Conservation (phyloP, 2,113 vertebrate species). For the Saguinus midas region DNA sequence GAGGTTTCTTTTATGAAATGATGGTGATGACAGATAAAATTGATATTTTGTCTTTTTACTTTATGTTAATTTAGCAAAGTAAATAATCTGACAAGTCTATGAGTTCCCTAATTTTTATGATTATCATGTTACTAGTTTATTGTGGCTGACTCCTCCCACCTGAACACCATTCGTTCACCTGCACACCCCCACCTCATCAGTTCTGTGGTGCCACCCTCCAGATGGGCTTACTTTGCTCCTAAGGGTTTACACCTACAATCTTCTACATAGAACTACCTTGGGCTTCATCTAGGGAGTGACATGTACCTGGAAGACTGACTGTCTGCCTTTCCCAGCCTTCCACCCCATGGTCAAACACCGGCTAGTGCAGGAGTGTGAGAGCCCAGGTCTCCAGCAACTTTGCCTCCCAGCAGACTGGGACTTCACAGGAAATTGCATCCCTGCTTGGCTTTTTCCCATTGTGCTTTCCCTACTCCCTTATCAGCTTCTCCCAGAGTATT, state of each 20-base stretch:
- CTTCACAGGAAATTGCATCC: background rate
- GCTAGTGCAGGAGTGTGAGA: background rate
- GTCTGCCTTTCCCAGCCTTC: background rate
- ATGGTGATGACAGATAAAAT: conserved; percentile 4
- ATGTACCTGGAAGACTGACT: background rate
- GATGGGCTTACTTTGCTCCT: background rate
- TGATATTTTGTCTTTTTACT: conserved; percentile 2
- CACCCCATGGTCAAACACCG: background rate
- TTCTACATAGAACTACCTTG: background rate
- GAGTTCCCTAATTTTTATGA: background rate
- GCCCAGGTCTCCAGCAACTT: background rate
- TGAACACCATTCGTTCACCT: background rate
- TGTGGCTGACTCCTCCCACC: background rate
- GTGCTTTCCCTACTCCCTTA: background rate
- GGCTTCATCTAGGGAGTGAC: background rate
- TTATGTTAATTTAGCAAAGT: background rate
- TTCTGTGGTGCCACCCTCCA: background rate
- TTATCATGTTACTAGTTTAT: background rate
- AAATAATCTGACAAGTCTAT: background rate
- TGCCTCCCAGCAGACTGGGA: background rate
- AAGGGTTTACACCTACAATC: background rate
- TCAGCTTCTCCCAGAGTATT: background rate
- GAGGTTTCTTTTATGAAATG: background rate
- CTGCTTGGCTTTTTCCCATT: background rate
- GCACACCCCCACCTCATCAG: no score